Percentiles rank a stretch among this genome's conserved stretches.
Evolutionary conservation across 2,113 vertebrate genomes (phyloP).

Genomic region (Carassius carassius): DNA sequence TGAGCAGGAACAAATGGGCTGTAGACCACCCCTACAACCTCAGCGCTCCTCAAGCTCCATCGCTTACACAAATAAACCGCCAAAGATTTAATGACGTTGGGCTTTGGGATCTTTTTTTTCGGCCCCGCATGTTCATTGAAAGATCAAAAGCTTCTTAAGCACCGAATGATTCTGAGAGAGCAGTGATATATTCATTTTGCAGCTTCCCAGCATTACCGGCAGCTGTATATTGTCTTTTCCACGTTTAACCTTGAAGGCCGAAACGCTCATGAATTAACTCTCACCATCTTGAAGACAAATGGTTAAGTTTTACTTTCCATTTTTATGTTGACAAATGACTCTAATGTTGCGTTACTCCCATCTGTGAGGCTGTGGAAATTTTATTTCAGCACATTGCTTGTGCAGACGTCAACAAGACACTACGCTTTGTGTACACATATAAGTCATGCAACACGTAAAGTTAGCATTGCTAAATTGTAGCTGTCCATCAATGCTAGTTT

Average conservation of each 20-base stretch:
- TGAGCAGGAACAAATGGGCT: constrained; percentile 63
- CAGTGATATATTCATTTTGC: constrained; percentile 34
- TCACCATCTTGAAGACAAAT: not conserved
- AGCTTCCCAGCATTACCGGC: constrained; percentile 11
- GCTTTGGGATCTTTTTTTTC: constrained; percentile 60
- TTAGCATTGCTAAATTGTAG: constrained; percentile 54
- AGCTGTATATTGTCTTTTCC: constrained; percentile 66
- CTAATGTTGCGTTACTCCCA: not conserved
- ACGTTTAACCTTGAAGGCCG: not conserved
- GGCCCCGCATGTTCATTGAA: constrained; percentile 54
- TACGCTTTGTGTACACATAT: constrained; percentile 69
- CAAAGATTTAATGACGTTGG: constrained; percentile 67
- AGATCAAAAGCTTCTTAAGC: constrained; percentile 58
- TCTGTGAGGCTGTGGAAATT: not conserved
- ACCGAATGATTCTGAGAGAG: constrained; percentile 8
- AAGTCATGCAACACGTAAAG: constrained; percentile 61
- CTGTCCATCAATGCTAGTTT: constrained; percentile 42
- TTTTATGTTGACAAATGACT: constrained; percentile 5
- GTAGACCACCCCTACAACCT: constrained; percentile 65
- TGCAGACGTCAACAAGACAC: constrained; percentile 47
- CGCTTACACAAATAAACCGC: constrained; percentile 73
- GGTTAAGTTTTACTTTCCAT: not conserved
- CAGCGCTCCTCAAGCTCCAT: constrained; percentile 45
- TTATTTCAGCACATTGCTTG: not conserved
- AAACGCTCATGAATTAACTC: not conserved